Evolutionary conservation across 2,797 vertebrate genomes (phyloP).

Genomic region (Thalassophryne amazonica): DNA sequence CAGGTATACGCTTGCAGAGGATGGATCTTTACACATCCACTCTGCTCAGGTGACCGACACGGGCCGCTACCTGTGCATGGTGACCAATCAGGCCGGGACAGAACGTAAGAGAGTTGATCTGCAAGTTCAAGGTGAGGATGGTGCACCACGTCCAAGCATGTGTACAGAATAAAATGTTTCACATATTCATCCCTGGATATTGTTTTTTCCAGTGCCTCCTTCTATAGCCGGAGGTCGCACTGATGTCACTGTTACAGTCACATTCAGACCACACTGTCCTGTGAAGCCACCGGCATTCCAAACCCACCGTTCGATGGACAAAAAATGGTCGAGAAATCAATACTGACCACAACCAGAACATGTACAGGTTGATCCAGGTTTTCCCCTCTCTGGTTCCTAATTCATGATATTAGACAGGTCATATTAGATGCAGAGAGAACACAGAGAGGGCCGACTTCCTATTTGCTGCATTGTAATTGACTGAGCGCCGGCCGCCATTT

Average conservation of each 20-base stretch:
- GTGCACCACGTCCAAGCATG: not conserved
- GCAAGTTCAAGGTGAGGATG: slow-evolving; percentile 84
- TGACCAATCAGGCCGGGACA: slow-evolving; percentile 88
- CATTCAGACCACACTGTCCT: slow-evolving; percentile 89
- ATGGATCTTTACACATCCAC: slow-evolving; percentile 86
- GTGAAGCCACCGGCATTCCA: slow-evolving; percentile 91
- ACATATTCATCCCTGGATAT: not conserved
- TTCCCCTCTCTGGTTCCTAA: slow-evolving; percentile 52
- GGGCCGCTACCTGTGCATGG: slow-evolving; percentile 92
- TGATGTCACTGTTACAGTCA: slow-evolving; percentile 88
- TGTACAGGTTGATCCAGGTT: slow-evolving; percentile 88
- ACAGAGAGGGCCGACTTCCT: no score
- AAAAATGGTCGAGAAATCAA: slow-evolving; percentile 85
- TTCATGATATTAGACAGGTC: not conserved
- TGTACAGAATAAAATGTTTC: no score
- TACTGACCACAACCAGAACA: slow-evolving; percentile 93
- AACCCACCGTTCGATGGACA: slow-evolving; percentile 86
- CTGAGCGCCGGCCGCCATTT: no score
- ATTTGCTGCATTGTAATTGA: no score
- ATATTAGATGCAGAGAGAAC: no score
- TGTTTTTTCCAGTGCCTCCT: slow-evolving; percentile 82
- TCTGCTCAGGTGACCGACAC: slow-evolving; percentile 85
- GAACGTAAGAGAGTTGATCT: slow-evolving; percentile 86
- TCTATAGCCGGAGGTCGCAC: slow-evolving; percentile 78
- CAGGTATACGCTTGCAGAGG: slow-evolving; percentile 83